phyloP scores from a whole-genome alignment of 2,888 invertebrate genomes.

The Drosophila quinaria region DNA sequence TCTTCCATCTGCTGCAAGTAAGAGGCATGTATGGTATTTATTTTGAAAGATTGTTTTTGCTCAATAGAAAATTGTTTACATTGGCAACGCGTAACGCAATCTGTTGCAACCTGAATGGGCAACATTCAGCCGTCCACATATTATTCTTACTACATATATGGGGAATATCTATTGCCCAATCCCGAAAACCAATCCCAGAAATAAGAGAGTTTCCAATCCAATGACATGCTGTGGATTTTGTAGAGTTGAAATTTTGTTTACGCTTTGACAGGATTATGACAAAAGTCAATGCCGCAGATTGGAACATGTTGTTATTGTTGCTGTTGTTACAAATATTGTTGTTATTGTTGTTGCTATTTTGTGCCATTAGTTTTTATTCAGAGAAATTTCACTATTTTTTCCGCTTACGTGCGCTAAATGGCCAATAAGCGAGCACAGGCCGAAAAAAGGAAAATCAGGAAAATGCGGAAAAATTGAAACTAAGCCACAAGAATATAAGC shows the following conservation, averaged over 20 bases:
- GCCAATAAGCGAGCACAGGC: conserved; percentile 77
- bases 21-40: neutral
- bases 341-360: conserved; percentile 27
- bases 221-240: conserved; percentile 38
- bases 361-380: conserved; percentile 80
- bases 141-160: neutral
- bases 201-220: conserved; percentile 29
- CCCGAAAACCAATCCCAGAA: conserved; percentile 40
- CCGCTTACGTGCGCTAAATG: conserved; percentile 80
- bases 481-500: conserved; percentile 66
- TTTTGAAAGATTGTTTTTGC: conserved; percentile 38
- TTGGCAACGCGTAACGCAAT: conserved; percentile 28
- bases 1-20: conserved; percentile 8
- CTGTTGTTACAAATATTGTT: conserved; percentile 25
- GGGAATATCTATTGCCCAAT: conserved; percentile 2
- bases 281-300: conserved; percentile 62
- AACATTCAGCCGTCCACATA: conserved; percentile 10
- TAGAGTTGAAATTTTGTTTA: conserved; percentile 71
- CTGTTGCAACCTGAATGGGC: conserved; percentile 30
- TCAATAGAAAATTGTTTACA: conserved; percentile 33
- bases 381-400: conserved; percentile 70
- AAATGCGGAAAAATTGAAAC: conserved; percentile 51
- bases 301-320: conserved; percentile 26
- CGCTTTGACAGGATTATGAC: conserved; percentile 82
- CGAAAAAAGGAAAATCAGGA: conserved; percentile 21